Percentiles rank a stretch among this genome's conserved stretches.
phyloP scores from a whole-genome alignment of 2,113 vertebrate genomes.

The Macaca mulatta region DNA sequence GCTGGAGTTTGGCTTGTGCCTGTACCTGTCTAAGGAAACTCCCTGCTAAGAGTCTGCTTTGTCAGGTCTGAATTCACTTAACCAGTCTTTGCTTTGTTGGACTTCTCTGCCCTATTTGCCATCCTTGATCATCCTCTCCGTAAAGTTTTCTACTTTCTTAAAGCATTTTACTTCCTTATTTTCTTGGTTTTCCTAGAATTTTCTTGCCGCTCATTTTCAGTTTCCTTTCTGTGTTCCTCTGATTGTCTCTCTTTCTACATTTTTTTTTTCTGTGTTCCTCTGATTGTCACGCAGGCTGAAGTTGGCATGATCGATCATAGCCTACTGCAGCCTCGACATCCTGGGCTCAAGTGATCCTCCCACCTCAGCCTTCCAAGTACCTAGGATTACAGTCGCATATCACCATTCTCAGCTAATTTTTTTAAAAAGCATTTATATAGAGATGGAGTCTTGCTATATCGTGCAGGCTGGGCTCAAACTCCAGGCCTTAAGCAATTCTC shows the following conservation, averaged over 20 bases:
- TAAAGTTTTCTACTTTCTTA: background rate
- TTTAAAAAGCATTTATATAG: no score
- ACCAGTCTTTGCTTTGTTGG: background rate
- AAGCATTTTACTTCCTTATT: background rate
- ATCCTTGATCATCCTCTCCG: background rate
- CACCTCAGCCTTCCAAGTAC: no score
- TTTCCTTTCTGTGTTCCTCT: background rate
- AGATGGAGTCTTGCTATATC: no score
- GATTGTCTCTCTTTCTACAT: background rate
- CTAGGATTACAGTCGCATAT: no score
- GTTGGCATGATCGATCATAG: no score
- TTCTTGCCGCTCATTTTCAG: background rate
- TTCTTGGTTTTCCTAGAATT: background rate
- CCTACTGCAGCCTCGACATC: no score
- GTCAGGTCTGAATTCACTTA: background rate
- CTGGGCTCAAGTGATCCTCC: no score
- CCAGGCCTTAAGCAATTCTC: no score
- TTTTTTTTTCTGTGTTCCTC: background rate
- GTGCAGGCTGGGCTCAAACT: no score
- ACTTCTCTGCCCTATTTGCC: background rate
- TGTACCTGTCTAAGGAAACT: fast-evolving
- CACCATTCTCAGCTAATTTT: no score
- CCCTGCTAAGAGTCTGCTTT: background rate
- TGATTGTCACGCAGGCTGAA: no score
- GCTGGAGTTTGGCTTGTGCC: background rate